Base-by-base conservation (phyloP, 2,113 vertebrate species). In the Dissostichus mawsoni region DNA sequence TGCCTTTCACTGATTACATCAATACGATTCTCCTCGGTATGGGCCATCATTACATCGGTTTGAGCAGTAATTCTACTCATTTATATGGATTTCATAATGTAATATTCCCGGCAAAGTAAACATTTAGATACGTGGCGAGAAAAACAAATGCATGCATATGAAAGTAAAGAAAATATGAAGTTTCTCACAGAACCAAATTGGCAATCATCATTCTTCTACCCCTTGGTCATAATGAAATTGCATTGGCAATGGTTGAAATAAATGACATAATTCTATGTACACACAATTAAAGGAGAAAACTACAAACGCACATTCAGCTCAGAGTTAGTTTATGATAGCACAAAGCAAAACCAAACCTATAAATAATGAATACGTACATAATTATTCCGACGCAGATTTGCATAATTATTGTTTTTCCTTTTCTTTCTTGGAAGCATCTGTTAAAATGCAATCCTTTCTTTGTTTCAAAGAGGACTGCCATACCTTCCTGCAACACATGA, bases 351-450 rank as follows among this genome's bases (percentile, higher is more conserved):
- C 73, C 85, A 90, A 92, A 93, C 92, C 94, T 93, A 95, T 95
- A 95, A 95, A 96, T 95, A 95, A 95, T 95, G 93, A 94, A 95
- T 93, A 91, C 47, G 65, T 89, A 89, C 85, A 86, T 94, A 94
- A 95, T 96, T 95, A 94, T 95, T 95, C 91, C 16, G 79, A 90
- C 86, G 81, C 88, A 88, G 63, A 95, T 96, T 95, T 95, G 93
- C 95, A 96, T 96, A 95, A 95, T 94, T 94, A 93, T 95, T 94
- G 90, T 92, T 89, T 81, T 66, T 87, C 78, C 73, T 59, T 88
- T 36, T 86, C 87, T 48, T 11, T 92, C 74, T 69, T 86, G 83
- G 87, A 91, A 91, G 93, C 92, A 92, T 94, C 92, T 94, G 92
- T 92, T 93, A 92, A 90, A 89, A 89, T 86, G 91, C 89, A 83